These are phyloP conservation scores for Luperina nickerlii DNA, from an alignment of 2,888 invertebrate species.

Conservation along the genomic window DNA sequence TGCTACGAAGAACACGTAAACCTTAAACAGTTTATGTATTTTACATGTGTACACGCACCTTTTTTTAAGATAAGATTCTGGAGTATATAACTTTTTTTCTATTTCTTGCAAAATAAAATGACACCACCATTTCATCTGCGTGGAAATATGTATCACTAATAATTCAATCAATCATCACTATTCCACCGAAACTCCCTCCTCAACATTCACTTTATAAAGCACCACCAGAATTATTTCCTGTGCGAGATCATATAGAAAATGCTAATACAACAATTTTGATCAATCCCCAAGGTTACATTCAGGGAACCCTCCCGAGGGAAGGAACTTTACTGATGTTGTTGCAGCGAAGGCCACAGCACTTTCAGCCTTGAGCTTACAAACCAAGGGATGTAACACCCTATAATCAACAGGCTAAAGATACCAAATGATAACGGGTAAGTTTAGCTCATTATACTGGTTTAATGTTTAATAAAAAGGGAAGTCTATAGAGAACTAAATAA, in stretches of 20 bases:
- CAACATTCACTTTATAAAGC: neutral
- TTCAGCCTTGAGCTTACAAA: constrained; percentile 34
- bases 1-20: constrained; percentile 32
- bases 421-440: constrained; percentile 24
- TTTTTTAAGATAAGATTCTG: neutral
- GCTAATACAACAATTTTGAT: constrained; percentile 15
- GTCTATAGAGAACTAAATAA: neutral
- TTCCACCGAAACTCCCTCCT: neutral
- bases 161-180: constrained; percentile 1
- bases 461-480: constrained; percentile 6
- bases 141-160: neutral
- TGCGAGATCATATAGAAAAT: constrained; percentile 1
- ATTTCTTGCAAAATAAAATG: constrained; percentile 13
- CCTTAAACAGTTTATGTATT: constrained; percentile 29
- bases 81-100: neutral
- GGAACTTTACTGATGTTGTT: constrained; percentile 40
- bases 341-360: constrained; percentile 41
- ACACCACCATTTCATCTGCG: neutral
- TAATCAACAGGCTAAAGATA: constrained; percentile 37
- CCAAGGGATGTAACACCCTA: constrained; percentile 19
- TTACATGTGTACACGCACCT: constrained; percentile 19
- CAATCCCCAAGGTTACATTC: constrained; percentile 4
- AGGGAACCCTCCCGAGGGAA: neutral
- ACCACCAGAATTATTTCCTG: neutral
- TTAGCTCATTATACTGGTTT: neutral